Base-by-base conservation (phyloP, 2,797 vertebrate species). In the Poecilia picta region DNA sequence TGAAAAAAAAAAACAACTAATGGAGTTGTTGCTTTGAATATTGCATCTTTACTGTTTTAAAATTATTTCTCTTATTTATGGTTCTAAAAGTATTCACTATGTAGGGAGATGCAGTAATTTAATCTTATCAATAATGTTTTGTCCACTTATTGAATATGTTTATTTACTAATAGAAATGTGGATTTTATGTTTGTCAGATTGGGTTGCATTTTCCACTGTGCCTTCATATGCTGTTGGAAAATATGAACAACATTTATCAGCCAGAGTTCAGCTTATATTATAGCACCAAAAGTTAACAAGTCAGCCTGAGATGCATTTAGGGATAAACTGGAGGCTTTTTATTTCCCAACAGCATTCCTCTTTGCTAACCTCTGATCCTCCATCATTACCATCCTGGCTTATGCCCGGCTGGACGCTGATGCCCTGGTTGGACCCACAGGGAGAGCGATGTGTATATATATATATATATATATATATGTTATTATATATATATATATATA, bases 181-280 rank as follows among this genome's bases (percentile, higher is more conserved):
- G 59, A 33, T 33, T 62, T 62, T 31, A 62, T 33, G 59, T 64
- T 7, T 15, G 15, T 16, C 31, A 36, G 59, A 16, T 33, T 8
- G 31, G 15, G 59, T 33, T 64, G 59, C 16, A 18, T 64, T 64
- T 64, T 33, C 15, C 33, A 33, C 59, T 8, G 59, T 33, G 5
- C 2, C 59, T 64, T 64, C 59, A 64, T 64, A 33, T 36, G 15
- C 31, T 64, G n/a, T 31, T 31, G 57, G 57, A 59, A 59, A 59
- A 59, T 59, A 59, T 31, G 55, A 57, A 57, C 53, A 62, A 33
- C 59, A 64, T 36, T 64, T 64, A 64, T 64, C 31, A 64, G 31
- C 31, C 59, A 31, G 31, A 36, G 31, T 64, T 36, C 59, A 64
- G 31, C 2, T 6, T 20, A 64, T 64, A 64, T 64, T 2, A 64